These are phyloP conservation scores for Hyposoter dolosus DNA, from an alignment of 2,888 invertebrate species.

Conservation along the genomic window DNA sequence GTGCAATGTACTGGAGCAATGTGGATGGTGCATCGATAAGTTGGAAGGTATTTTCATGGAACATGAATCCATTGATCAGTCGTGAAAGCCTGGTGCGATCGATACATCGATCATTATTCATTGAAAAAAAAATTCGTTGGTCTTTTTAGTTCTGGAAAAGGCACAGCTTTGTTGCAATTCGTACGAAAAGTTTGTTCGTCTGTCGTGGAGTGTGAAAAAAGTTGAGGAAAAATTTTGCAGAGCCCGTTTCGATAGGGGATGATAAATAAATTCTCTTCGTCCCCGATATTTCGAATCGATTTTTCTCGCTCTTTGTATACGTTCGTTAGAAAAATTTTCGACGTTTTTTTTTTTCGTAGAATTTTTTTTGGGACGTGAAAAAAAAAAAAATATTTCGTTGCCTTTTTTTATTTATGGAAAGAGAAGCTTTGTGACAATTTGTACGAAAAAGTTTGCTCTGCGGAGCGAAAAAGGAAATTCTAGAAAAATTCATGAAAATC, in stretches of 20 bases:
- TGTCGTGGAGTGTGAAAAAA: neutral
- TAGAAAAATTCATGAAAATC: too few species aligned
- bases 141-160: neutral
- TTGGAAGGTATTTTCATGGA: constrained; percentile 33
- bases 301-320: neutral
- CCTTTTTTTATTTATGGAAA: too few species aligned
- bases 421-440: too few species aligned
- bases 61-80: constrained; percentile 45
- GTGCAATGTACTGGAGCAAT: constrained; percentile 31
- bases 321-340: neutral
- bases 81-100: neutral
- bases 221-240: neutral
- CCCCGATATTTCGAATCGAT: neutral
- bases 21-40: constrained; percentile 14
- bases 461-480: too few species aligned
- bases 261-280: neutral
- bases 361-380: neutral
- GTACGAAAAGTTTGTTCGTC: neutral
- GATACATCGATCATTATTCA: constrained; percentile 13
- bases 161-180: neutral
- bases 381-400: too few species aligned
- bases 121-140: neutral
- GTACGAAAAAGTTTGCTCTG: too few species aligned
- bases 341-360: neutral
- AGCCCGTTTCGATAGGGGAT: neutral